Evolutionary conservation across 2,797 vertebrate genomes (phyloP).

Genomic region (Dendrocincla tyrannina): DNA sequence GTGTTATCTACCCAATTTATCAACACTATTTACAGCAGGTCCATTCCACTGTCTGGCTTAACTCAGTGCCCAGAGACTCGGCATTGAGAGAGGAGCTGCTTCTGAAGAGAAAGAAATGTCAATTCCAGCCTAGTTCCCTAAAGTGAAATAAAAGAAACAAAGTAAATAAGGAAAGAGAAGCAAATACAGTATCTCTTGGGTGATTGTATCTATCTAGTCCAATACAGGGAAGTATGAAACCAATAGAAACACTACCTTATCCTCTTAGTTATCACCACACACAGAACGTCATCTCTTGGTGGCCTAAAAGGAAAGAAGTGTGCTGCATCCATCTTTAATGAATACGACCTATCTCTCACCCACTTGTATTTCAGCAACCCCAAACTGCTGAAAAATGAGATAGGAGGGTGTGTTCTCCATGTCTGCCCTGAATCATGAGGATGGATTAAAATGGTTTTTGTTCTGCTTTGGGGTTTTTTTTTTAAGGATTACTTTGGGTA

Average conservation of each 20-base stretch:
- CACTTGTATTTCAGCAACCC: not conserved
- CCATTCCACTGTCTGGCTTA: constrained; percentile 67
- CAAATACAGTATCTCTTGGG: constrained; percentile 57
- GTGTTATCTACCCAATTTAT: constrained; percentile 75
- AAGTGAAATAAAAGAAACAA: constrained; percentile 69
- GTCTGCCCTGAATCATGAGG: not conserved
- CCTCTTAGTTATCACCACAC: constrained; percentile 8
- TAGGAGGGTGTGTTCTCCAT: not conserved
- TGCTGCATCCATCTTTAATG: constrained; percentile 16
- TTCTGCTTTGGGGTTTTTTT: not conserved
- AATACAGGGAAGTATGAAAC: constrained; percentile 31
- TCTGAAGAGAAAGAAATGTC: constrained; percentile 63
- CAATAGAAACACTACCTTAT: constrained; percentile 20
- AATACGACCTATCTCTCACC: not conserved
- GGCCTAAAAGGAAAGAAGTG: constrained; percentile 12
- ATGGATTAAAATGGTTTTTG: not conserved
- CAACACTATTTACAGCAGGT: constrained; percentile 67
- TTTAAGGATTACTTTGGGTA: not conserved
- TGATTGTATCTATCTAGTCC: constrained; percentile 38
- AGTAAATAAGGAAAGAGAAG: constrained; percentile 64
- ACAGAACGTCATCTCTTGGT: constrained; percentile 25
- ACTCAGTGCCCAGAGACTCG: constrained; percentile 60
- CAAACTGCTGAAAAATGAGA: not conserved
- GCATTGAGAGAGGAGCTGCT: constrained; percentile 41
- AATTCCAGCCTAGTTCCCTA: constrained; percentile 61